Conservation (phyloP, 2,888 invertebrate species). For the Heliothis peltigera region DNA sequence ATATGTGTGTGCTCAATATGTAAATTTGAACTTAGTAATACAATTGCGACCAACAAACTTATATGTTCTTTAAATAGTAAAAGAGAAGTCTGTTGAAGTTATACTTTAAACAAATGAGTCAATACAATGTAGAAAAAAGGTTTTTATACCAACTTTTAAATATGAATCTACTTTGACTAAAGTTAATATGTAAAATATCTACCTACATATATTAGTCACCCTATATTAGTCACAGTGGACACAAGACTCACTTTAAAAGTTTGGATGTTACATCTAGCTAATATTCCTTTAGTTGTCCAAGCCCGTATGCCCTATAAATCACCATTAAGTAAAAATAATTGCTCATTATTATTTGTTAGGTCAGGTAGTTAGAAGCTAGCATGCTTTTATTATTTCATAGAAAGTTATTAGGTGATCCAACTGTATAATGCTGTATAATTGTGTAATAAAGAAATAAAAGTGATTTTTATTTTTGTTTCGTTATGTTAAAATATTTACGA, state of each 20-base stretch:
- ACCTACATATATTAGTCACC: too few species aligned
- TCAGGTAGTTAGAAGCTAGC: not conserved
- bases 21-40: too few species aligned
- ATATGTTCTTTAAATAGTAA: too few species aligned
- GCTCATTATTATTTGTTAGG: not conserved
- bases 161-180: not conserved
- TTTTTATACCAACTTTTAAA: not conserved
- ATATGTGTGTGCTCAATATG: too few species aligned
- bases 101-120: not conserved
- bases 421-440: too few species aligned
- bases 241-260: conserved; percentile 45
- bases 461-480: too few species aligned
- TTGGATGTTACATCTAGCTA: conserved; percentile 37
- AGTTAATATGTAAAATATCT: conserved; percentile 35
- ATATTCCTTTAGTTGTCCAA: conserved; percentile 35
- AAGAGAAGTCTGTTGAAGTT: too few species aligned
- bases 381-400: not conserved
- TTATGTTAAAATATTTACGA: too few species aligned
- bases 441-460: not conserved
- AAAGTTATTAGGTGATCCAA: not conserved
- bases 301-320: conserved; percentile 49
- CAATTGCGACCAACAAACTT: too few species aligned
- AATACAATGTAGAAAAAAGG: not conserved
- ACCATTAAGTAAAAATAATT: conserved; percentile 22
- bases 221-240: conserved; percentile 27